Base-by-base conservation (phyloP, 2,888 invertebrate species). In the Eudemis profundana region DNA sequence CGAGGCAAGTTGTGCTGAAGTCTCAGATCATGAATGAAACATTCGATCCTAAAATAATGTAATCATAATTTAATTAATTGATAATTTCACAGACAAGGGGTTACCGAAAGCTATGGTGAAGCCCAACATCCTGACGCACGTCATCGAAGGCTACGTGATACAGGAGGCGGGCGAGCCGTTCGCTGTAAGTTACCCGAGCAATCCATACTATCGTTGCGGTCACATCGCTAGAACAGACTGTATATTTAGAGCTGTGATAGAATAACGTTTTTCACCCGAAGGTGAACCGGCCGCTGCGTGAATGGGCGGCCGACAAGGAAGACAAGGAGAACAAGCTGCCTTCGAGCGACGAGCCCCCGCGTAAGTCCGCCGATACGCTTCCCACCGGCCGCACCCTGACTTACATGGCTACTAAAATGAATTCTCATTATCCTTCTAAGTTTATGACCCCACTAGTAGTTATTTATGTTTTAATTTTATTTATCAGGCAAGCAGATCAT, bases 121-220 rank as follows among this genome's bases (percentile, higher is more conserved):
- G 83, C 98, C 98, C 0, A 98, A 98, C 81, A 97, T 99, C 5
- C 91, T 99, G 57, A 98, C 98, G 0, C 99, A 99, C 83, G 97
- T 98, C 21, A 98, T 99, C 69, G 98, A 98, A 83, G 98, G 98
- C 57, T 98, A 98, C 85, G 97, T 99, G 5, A 98, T 99, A 72
- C 98, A 98, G 84, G 99, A 99, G 92, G 97, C 97, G 0, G 96
- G 95, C 1, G 97, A 97, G 86, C 97, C 97, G 0, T 97, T 97
- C 81, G 96, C 97, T 64, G 97, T 98, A 56, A 96, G 94, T 85
- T 12, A 14, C 44, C 17, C 10, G 49, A 4, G 33, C 29, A 19
- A 12, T 1, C 4, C 19, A 47, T 29, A 42, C 29, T 3, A n/a
- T 4, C 15, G n/a, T 33, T 17, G 36, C 27, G 17, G 12, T 23